These are phyloP conservation scores for Eulithis prunata DNA, from an alignment of 2,888 invertebrate genomes.

Conservation along the genomic window DNA sequence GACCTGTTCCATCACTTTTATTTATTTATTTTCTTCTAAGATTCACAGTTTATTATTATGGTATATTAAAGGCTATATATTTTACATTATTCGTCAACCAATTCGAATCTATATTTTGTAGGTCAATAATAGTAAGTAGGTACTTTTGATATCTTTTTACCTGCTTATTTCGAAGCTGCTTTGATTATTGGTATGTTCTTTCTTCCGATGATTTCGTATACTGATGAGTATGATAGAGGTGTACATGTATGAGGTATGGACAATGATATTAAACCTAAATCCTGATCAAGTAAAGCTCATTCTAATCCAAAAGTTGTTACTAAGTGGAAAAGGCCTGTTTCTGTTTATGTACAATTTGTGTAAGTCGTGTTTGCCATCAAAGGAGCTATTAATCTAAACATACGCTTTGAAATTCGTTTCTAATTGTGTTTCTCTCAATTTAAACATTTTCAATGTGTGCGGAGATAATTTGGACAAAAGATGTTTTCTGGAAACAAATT, in stretches of 20 bases:
- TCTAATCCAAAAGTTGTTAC: neutral
- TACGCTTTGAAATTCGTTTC: slow-evolving; percentile 19
- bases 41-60: too few relatives aligned
- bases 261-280: neutral
- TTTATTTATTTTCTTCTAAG: too few relatives aligned
- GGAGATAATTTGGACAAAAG: slow-evolving; percentile 1
- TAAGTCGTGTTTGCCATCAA: slow-evolving; percentile 21
- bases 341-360: slow-evolving; percentile 17
- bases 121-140: too few relatives aligned
- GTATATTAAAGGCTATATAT: too few relatives aligned
- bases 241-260: too few relatives aligned
- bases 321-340: slow-evolving; percentile 4
- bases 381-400: slow-evolving; percentile 18
- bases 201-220: too few relatives aligned
- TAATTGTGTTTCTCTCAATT: slow-evolving; percentile 7
- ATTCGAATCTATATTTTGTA: too few relatives aligned
- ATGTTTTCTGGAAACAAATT: slow-evolving; percentile 11
- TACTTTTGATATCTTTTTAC: too few relatives aligned
- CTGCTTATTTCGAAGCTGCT: too few relatives aligned
- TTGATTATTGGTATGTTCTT: neutral
- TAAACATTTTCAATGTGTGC: slow-evolving; percentile 5
- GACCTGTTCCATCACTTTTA: too few relatives aligned
- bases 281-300: neutral
- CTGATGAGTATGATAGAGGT: too few relatives aligned
- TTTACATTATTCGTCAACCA: too few relatives aligned